Conservation (phyloP, 2,888 invertebrate genomes). For the Drosophila rubida region DNA sequence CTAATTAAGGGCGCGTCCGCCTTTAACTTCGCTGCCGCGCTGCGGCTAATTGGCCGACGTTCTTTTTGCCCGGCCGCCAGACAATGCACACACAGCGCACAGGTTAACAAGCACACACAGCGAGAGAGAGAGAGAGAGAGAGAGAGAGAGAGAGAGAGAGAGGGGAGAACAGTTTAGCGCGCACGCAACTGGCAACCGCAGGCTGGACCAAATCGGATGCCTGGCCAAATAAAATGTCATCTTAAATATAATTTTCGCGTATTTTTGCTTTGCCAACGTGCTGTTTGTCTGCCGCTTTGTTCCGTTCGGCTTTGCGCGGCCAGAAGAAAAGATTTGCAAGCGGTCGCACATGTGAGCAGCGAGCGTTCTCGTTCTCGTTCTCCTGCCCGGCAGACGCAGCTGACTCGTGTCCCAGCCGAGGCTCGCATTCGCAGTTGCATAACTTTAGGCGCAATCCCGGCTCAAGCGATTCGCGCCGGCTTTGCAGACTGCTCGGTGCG, state of each 20-base stretch:
- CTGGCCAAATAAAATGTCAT: slow-evolving; percentile 73
- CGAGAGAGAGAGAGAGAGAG: background rate
- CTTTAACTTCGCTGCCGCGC: slow-evolving; percentile 20
- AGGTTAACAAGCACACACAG: slow-evolving; percentile 64
- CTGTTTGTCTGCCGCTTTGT: slow-evolving; percentile 44
- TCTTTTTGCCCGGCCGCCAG: slow-evolving; percentile 61
- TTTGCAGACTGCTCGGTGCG: background rate
- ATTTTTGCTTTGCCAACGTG: slow-evolving; percentile 66
- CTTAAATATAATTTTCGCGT: slow-evolving; percentile 80
- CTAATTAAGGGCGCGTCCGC: slow-evolving; percentile 66
- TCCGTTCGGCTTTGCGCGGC: slow-evolving; percentile 19
- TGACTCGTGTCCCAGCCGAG: background rate
- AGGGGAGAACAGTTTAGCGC: slow-evolving; percentile 6
- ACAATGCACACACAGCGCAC: slow-evolving; percentile 34
- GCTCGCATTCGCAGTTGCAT: slow-evolving; percentile 57
- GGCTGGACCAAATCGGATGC: slow-evolving; percentile 44
- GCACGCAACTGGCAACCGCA: slow-evolving; percentile 40
- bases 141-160: background rate
- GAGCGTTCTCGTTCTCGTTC: slow-evolving; percentile 15
- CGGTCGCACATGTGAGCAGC: slow-evolving; percentile 62
- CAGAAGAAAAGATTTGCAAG: slow-evolving; percentile 71
- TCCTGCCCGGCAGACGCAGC: slow-evolving; percentile 16
- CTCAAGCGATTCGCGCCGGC: slow-evolving; percentile 16
- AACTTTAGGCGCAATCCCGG: slow-evolving; percentile 56
- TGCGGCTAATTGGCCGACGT: slow-evolving; percentile 69